Evolutionary conservation across 2,113 vertebrate genomes (phyloP).

Genomic region (Ciconia maguari): DNA sequence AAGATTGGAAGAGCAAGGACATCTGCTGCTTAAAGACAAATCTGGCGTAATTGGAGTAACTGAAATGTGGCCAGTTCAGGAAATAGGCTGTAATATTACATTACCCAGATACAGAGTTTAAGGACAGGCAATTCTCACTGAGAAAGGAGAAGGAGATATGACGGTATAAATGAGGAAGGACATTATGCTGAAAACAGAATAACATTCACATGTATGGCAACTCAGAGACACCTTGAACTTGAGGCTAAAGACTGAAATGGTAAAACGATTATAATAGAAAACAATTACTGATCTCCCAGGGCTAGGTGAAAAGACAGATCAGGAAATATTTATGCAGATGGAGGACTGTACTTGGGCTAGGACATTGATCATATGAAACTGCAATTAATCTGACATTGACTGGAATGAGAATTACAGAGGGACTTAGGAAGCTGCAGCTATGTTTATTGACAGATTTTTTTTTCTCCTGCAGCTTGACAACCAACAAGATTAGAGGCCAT

Average conservation of each 20-base stretch:
- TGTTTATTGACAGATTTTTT: constrained; percentile 12
- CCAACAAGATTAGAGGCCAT: background rate
- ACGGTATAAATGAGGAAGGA: constrained; percentile 1
- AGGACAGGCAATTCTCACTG: background rate
- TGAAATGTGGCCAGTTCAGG: constrained; percentile 15
- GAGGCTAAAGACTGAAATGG: constrained; percentile 33
- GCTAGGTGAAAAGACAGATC: constrained; percentile 28
- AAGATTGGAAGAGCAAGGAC: constrained; percentile 19
- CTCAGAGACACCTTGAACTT: constrained; percentile 21
- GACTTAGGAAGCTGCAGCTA: background rate
- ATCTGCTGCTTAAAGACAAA: constrained; percentile 20
- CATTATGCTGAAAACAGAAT: background rate
- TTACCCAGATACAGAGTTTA: background rate
- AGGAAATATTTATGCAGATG: constrained; percentile 39
- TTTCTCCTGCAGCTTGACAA: background rate
- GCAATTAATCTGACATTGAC: constrained; percentile 37
- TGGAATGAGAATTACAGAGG: constrained; percentile 15
- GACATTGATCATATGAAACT: constrained; percentile 27
- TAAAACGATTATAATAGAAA: constrained; percentile 23
- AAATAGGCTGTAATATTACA: constrained; percentile 30
- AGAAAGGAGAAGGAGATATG: background rate
- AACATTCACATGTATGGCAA: background rate
- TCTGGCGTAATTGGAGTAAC: constrained; percentile 10
- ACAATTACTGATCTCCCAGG: constrained; percentile 41
- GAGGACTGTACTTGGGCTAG: background rate